Conservation (phyloP, 2,888 invertebrate genomes). For the Galeopsomyia nigrocyanea region DNA sequence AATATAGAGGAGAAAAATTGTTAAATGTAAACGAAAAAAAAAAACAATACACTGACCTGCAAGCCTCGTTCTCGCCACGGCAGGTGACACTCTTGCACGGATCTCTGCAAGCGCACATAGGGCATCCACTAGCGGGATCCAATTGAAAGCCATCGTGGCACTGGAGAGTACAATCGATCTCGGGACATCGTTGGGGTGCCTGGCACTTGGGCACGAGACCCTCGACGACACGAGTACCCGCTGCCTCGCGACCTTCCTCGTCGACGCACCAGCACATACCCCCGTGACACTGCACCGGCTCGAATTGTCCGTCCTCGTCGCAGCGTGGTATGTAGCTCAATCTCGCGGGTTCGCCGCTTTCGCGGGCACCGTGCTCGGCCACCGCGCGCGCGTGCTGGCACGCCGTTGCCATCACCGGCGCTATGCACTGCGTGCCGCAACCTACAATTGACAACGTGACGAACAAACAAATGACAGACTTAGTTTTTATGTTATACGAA, state of each 20-base stretch:
- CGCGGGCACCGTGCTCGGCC: slow-evolving; percentile 75
- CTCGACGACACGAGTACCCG: slow-evolving; percentile 67
- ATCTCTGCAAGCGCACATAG: slow-evolving; percentile 85
- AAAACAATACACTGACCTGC: slow-evolving; percentile 60
- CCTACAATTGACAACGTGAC: slow-evolving; percentile 70
- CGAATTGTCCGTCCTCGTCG: slow-evolving; percentile 76
- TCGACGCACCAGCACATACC: slow-evolving; percentile 89
- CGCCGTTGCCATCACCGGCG: slow-evolving; percentile 78
- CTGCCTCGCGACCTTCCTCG: slow-evolving; percentile 78
- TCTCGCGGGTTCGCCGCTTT: slow-evolving; percentile 81
- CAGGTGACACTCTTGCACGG: slow-evolving; percentile 81
- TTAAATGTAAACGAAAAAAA: not conserved
- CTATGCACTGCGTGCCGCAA: slow-evolving; percentile 86
- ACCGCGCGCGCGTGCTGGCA: slow-evolving; percentile 67
- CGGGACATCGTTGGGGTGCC: slow-evolving; percentile 60
- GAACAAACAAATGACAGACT: too few relatives aligned
- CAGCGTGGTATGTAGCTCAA: slow-evolving; percentile 84
- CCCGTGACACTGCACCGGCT: slow-evolving; percentile 80
- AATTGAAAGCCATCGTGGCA: slow-evolving; percentile 87
- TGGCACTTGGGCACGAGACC: slow-evolving; percentile 60
- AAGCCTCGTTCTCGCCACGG: slow-evolving; percentile 76
- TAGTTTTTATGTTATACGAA: not conserved
- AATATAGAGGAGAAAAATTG: not conserved
- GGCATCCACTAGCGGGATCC: slow-evolving; percentile 79
- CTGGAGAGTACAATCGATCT: slow-evolving; percentile 78